Evolutionary conservation across 2,888 invertebrate species (phyloP).

Genomic region (Eristalinus sepulchralis): DNA sequence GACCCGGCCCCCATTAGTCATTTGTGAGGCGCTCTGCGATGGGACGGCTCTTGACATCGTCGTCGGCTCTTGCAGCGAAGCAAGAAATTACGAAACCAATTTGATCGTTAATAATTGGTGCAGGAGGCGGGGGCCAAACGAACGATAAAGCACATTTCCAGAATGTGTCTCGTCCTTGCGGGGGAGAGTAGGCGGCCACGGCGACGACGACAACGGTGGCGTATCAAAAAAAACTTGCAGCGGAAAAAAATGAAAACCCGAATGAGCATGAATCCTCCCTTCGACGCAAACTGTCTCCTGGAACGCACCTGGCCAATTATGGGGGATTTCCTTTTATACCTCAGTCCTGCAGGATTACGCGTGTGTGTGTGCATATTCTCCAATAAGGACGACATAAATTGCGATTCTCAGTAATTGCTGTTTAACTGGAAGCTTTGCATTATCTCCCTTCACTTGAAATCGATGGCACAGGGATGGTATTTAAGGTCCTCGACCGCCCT

Average conservation of each 20-base stretch:
- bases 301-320: constrained; percentile 59
- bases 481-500: constrained; percentile 12
- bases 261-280: not conserved
- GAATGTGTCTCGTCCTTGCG: constrained; percentile 2
- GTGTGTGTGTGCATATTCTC: constrained; percentile 3
- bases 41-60: not conserved
- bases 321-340: constrained; percentile 53
- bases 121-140: not conserved
- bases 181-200: too few relatives aligned
- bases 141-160: constrained; percentile 6
- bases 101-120: constrained; percentile 62
- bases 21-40: constrained; percentile 20
- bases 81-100: constrained; percentile 64
- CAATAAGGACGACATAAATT: constrained; percentile 55
- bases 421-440: constrained; percentile 11
- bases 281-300: not conserved
- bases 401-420: constrained; percentile 47
- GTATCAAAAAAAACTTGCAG: constrained; percentile 29
- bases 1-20: not conserved
- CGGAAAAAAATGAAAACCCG: not conserved
- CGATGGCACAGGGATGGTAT: constrained; percentile 31
- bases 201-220: not conserved
- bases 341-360: constrained; percentile 28
- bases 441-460: constrained; percentile 21
- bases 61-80: constrained; percentile 42